phyloP scores from a whole-genome alignment of 1,140 invertebrate genomes.

The Cyclargus thomasi region DNA sequence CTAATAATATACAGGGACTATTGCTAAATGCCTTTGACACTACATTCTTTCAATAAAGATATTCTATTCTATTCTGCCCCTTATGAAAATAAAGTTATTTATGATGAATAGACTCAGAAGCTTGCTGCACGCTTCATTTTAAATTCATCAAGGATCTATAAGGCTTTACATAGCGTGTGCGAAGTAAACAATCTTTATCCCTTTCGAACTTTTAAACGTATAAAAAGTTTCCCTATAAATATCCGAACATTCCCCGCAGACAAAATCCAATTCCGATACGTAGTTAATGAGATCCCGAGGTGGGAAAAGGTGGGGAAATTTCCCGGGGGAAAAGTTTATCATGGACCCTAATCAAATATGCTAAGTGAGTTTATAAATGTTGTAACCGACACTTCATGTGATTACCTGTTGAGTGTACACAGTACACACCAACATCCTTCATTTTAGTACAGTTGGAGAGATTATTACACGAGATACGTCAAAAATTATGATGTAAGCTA shows the following conservation, averaged over 20 bases:
- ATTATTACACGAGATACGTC: background rate
- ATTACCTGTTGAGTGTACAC: constrained; percentile 16
- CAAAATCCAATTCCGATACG: constrained; percentile 19
- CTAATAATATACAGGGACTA: no score
- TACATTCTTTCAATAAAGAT: no score
- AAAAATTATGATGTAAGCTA: no score
- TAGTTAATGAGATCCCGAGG: constrained; percentile 19
- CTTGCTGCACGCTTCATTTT: no score
- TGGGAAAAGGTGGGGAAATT: constrained; percentile 19
- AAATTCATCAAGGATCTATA: background rate
- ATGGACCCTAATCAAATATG: constrained; percentile 41
- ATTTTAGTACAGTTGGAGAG: background rate
- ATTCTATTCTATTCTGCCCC: no score
- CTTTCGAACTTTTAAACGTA: background rate
- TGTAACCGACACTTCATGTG: background rate
- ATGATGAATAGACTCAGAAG: no score
- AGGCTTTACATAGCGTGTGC: background rate
- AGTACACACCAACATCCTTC: background rate
- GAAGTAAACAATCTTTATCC: constrained; percentile 1
- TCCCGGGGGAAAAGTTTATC: constrained; percentile 25
- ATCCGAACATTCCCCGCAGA: constrained; percentile 17
- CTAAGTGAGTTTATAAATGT: constrained; percentile 26
- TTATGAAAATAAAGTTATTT: no score
- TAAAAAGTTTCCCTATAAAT: constrained; percentile 17
- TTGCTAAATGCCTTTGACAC: no score